Evolutionary conservation across 2,113 vertebrate genomes (phyloP).

Genomic region (Crotalus horridus): DNA sequence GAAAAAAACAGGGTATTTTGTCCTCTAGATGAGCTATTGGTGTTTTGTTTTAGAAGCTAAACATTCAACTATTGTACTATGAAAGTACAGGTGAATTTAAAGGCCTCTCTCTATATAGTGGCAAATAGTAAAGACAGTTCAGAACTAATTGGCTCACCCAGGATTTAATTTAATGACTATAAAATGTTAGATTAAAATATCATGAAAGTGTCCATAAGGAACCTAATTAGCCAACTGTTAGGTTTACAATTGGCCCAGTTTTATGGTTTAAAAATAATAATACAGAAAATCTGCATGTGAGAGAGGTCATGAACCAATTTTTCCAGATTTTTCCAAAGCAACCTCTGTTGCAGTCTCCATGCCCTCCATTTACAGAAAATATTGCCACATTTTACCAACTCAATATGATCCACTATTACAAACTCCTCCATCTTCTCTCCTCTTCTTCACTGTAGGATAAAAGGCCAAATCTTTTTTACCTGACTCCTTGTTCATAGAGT

Average conservation of each 20-base stretch:
- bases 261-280: not conserved
- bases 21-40: not conserved
- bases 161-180: not conserved
- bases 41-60: not conserved
- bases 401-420: not conserved
- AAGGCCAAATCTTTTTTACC: not conserved
- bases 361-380: not conserved
- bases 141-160: not conserved
- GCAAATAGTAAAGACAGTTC: not conserved
- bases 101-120: not conserved
- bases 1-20: not conserved
- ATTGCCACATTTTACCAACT: not conserved
- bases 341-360: not conserved
- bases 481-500: not conserved
- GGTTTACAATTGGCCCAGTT: not conserved
- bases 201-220: not conserved
- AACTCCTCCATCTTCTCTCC: not conserved
- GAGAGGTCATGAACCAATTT: not conserved
- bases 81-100: not conserved
- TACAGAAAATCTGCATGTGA: not conserved
- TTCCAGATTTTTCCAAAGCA: not conserved
- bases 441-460: not conserved
- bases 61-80: not conserved
- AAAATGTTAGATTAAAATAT: not conserved
- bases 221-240: not conserved